phyloP scores from a whole-genome alignment of 2,113 vertebrate genomes.

The Rhineura floridana region DNA sequence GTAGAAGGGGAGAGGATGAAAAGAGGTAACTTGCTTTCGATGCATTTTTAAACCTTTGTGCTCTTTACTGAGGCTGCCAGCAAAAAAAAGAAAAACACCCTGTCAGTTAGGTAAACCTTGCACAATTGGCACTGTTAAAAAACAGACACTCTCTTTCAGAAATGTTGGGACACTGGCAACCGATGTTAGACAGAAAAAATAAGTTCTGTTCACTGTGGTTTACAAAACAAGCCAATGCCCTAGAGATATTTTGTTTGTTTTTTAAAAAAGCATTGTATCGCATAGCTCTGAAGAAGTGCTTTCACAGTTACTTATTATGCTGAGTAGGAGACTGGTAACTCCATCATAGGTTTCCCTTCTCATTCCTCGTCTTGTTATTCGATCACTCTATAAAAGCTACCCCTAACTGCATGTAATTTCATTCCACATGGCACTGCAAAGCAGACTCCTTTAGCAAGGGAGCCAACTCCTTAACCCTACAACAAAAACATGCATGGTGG shows the following conservation, averaged over 20 bases:
- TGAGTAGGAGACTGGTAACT: background rate
- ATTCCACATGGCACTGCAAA: background rate
- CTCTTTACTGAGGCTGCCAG: constrained; percentile 13
- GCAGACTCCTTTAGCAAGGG: background rate
- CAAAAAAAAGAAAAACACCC: background rate
- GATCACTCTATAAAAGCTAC: background rate
- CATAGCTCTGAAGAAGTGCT: background rate
- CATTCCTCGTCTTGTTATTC: background rate
- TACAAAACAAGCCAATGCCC: background rate
- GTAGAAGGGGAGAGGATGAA: background rate
- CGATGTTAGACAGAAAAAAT: constrained; percentile 6
- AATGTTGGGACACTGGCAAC: constrained; percentile 9
- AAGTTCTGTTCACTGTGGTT: background rate
- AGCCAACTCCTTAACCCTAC: background rate
- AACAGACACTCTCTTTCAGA: constrained; percentile 7
- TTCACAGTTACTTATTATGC: background rate
- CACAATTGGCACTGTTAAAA: constrained; percentile 7
- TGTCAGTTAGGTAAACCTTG: constrained; percentile 16
- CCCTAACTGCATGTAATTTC: background rate
- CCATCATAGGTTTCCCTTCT: background rate
- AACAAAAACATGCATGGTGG: background rate
- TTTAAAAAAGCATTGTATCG: background rate
- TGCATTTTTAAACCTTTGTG: background rate
- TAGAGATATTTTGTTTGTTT: background rate
- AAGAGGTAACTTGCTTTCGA: background rate